phyloP scores from a whole-genome alignment of 2,113 vertebrate species.

The Callithrix jacchus region DNA sequence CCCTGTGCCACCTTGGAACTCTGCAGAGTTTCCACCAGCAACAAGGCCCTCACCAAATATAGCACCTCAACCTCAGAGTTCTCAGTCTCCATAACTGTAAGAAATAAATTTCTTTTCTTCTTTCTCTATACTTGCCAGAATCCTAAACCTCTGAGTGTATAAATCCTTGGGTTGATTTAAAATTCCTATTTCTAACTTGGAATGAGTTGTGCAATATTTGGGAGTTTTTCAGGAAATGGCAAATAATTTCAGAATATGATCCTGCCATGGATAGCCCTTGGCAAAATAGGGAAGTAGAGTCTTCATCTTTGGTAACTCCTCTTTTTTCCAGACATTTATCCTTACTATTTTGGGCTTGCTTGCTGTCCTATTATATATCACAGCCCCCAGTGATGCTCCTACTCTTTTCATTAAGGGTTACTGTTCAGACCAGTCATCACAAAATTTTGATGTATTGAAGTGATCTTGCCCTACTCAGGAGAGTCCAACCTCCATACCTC shows the following conservation, averaged over 20 bases:
- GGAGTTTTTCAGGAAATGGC: constrained; percentile 5
- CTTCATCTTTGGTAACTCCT: not conserved
- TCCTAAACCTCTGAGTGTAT: constrained; percentile 6
- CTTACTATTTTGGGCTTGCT: not conserved
- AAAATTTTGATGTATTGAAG: not conserved
- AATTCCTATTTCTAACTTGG: constrained; percentile 1
- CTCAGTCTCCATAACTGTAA: not conserved
- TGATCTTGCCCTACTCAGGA: not conserved
- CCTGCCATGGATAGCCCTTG: not conserved
- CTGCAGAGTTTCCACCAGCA: not conserved
- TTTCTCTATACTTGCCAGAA: constrained; percentile 2
- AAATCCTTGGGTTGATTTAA: constrained; percentile 12
- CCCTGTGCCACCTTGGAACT: not conserved
- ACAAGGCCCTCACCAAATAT: not conserved
- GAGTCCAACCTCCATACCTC: not conserved
- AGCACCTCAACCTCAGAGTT: not conserved
- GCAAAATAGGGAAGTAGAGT: not conserved
- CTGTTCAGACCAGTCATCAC: not conserved
- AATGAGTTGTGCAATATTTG: not conserved
- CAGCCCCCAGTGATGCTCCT: not conserved
- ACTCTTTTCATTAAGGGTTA: not conserved
- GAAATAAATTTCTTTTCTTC: not conserved
- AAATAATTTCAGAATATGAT: not conserved
- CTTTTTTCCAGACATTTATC: not conserved
- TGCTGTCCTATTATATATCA: not conserved